Base-by-base conservation (phyloP, 2,888 invertebrate genomes). In the Lasius platythorax region DNA sequence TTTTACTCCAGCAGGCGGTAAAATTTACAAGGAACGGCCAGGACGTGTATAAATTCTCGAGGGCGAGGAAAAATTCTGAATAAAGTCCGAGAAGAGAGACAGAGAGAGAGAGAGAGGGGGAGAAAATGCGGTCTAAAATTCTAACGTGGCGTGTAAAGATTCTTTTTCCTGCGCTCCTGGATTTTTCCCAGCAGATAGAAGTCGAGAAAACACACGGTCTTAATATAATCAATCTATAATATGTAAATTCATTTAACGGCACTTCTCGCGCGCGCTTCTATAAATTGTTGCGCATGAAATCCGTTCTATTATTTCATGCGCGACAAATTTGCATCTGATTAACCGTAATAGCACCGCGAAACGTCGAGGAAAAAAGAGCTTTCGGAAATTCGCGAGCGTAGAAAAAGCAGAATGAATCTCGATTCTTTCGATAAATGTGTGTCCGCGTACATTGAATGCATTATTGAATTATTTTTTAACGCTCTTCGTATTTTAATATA, bases 11-110 rank as follows among this genome's bases (percentile, higher is more conserved):
- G 81, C 87, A 83, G 85, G 83, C 85, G 86, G 79, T 87, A 87
- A 91, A 91, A 91, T 91, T 91, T 91, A 91, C 88, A 91, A 87
- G 87, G 84, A 86, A 85, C 84, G 85, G 85, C 23, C 85, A 88
- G 85, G 89, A 89, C 86, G 89, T 83, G 88, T 87, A 91, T 91
- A 91, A 91, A 91, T 91, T 87, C 83, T 82, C 72, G 43, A 43
- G 46, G 56, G 67, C 63, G 66, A 58, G 78, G 78, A 86, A 85
- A 86, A 84, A 86, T 86, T 84, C 74, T 74, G 82, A 82, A 86
- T 82, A 82, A 82, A 84, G 64, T 40, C 74, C 74, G 56, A 53
- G 23, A 33, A 40, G 11, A 56, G 11, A 70, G 53, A 70, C 2
- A 40, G 30, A 46, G 33, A 50, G n/a, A 50, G 9, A 3, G n/a